Percentiles rank a stretch among this genome's conserved stretches.
These are phyloP conservation scores for Palythoa heliodiscus DNA, from an alignment of 92 coral and sea anemone species.

Conservation along the genomic window DNA sequence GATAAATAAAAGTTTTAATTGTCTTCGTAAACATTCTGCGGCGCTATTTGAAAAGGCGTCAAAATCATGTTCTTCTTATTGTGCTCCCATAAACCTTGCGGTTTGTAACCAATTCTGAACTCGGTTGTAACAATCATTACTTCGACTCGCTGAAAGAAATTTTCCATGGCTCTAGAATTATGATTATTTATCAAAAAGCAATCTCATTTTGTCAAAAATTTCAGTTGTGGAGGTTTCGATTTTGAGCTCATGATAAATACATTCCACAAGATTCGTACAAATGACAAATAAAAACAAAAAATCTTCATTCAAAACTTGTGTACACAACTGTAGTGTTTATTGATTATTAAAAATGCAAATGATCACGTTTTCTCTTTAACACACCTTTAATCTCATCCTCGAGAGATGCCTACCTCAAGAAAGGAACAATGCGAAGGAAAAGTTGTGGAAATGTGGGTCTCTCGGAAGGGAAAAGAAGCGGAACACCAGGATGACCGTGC, in stretches of 20 bases:
- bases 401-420: not conserved
- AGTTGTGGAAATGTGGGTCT: slow-evolving; percentile 41
- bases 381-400: not conserved
- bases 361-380: slow-evolving; percentile 29
- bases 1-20: slow-evolving; percentile 13
- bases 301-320: slow-evolving; percentile 5
- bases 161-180: not conserved
- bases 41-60: slow-evolving; percentile 25
- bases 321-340: slow-evolving; percentile 25
- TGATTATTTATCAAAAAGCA: not conserved
- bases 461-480: slow-evolving; percentile 21
- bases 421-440: not conserved
- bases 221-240: not conserved
- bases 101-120: slow-evolving; percentile 19
- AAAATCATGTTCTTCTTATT: slow-evolving; percentile 1
- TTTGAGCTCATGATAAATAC: not conserved
- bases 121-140: slow-evolving; percentile 37
- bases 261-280: not conserved
- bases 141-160: slow-evolving; percentile 12
- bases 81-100: not conserved
- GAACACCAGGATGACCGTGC: not conserved
- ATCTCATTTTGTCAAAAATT: not conserved
- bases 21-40: slow-evolving; percentile 26
- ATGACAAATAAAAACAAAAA: slow-evolving; percentile 20
- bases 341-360: not conserved